Evolutionary conservation across 1,140 invertebrate species (phyloP), one percentile per base, ranked within the genome.

Genomic region (Trichogramma pretiosum): DNA sequence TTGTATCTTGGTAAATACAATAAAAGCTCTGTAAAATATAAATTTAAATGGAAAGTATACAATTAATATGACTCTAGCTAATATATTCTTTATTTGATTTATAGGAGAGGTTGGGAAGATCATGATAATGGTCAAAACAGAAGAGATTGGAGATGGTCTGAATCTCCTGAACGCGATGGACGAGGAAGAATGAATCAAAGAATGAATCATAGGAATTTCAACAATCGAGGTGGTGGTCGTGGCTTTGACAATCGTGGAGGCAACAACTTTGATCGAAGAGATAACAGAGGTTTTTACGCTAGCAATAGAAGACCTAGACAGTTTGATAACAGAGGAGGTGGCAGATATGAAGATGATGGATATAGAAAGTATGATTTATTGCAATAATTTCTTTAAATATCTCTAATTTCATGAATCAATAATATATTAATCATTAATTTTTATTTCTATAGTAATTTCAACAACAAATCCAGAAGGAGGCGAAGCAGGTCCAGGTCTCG

Each of bases 71-170:
- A n/a, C n/a, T n/a, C n/a, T n/a, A n/a, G n/a, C n/a, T n/a, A n/a
- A n/a, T n/a, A n/a, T n/a, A 17, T 34, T 19, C 13, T 43, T 38
- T 5, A 13, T 50, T 34, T 39, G 44, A 28, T 36, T 57, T 39
- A 0, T 43, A 68, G 66, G 23, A 63, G 56, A 42, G 60, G 59
- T 35, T 64, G 62, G 60, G 66, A 70, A 16, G 65, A 68, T 14
- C 62, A 57, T 13, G 52, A 56, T 18, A 44, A 56, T 4, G 58
- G 57, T 13, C 48, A 65, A 5, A 61, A 73, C 5, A 56, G 56
- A 21, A 64, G 77, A 23, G 74, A 79, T 46, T 86, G 84, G 83
- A 75, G 83, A 46, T 86, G 84, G 84, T 86, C 83, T 7, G 82
- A 84, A 59, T 84, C 83, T 22, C 84, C 84, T 0, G 81, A 84